A percentile compares a stretch with the other conserved stretches of the same genome.
Conservation (phyloP, 2,797 vertebrate species). For the Cossypha caffra region DNA sequence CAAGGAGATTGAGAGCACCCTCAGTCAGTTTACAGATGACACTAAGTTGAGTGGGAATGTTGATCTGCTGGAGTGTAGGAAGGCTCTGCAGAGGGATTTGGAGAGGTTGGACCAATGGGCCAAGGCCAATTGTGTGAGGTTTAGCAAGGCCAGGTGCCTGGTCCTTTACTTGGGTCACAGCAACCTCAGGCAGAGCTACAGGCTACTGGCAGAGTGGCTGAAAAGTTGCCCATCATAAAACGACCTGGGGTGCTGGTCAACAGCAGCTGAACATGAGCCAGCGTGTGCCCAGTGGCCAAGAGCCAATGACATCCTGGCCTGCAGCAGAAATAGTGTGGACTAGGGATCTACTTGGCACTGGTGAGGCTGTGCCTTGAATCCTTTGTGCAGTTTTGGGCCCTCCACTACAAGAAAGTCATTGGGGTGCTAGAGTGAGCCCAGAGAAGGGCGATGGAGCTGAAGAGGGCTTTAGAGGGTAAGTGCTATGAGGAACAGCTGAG, state of each 20-base stretch:
- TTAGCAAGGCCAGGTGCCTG: not conserved
- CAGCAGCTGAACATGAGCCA: not conserved
- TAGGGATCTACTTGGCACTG: not conserved
- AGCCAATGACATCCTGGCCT: not conserved
- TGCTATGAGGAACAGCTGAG: not conserved
- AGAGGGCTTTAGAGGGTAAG: not conserved
- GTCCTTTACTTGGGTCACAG: not conserved
- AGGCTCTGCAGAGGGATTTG: not conserved
- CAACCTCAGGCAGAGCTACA: not conserved
- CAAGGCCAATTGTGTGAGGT: not conserved
- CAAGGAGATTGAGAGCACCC: accelerated
- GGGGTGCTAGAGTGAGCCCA: not conserved
- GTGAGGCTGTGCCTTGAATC: not conserved
- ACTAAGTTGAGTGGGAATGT: not conserved
- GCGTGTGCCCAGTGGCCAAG: accelerated
- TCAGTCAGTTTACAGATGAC: not conserved
- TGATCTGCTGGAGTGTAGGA: not conserved
- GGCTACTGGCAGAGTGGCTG: not conserved
- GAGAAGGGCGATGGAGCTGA: not conserved
- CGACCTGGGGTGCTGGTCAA: not conserved
- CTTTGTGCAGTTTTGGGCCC: not conserved
- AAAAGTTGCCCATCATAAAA: not conserved
- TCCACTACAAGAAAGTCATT: not conserved
- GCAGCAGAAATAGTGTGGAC: not conserved
- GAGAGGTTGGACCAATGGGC: not conserved